Evolutionary conservation across 30 jellyfish, hydroid and myxozoan species (phyloP).

Genomic region (Clytia hemisphaerica): DNA sequence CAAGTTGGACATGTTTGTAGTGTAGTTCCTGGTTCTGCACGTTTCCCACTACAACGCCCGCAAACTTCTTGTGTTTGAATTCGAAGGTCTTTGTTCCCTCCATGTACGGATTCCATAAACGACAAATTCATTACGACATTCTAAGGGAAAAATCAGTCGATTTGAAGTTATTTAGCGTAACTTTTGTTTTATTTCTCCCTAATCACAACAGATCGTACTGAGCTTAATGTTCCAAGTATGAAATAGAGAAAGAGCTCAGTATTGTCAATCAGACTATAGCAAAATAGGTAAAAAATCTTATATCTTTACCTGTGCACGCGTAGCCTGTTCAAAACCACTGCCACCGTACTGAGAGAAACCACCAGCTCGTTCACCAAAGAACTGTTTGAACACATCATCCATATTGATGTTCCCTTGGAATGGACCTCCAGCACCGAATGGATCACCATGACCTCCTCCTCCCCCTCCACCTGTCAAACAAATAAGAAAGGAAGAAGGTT

Average conservation of each 20-base stretch:
- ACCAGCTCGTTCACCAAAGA: conserved; percentile 83
- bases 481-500: neutral
- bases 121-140: conserved; percentile 68
- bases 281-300: neutral
- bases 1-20: conserved; percentile 73
- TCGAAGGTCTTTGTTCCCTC: conserved; percentile 75
- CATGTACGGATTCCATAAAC: conserved; percentile 86
- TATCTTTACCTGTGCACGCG: conserved; percentile 71
- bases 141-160: too few relatives aligned
- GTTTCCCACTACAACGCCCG: conserved; percentile 74
- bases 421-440: conserved; percentile 56
- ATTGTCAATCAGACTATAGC: neutral
- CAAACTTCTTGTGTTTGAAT: conserved; percentile 67
- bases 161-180: too few relatives aligned
- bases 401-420: conserved; percentile 73
- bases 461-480: conserved; percentile 6
- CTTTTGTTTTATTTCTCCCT: too few relatives aligned
- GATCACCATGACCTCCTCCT: conserved; percentile 46
- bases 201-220: too few relatives aligned
- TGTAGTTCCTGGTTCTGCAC: conserved; percentile 97
- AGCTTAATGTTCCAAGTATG: too few relatives aligned
- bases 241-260: too few relatives aligned
- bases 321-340: conserved; percentile 70
- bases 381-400: conserved; percentile 86
- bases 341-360: conserved; percentile 66